Evolutionary conservation across 2,797 vertebrate genomes (phyloP).

Genomic region (Melanotaenia pygmaea): DNA sequence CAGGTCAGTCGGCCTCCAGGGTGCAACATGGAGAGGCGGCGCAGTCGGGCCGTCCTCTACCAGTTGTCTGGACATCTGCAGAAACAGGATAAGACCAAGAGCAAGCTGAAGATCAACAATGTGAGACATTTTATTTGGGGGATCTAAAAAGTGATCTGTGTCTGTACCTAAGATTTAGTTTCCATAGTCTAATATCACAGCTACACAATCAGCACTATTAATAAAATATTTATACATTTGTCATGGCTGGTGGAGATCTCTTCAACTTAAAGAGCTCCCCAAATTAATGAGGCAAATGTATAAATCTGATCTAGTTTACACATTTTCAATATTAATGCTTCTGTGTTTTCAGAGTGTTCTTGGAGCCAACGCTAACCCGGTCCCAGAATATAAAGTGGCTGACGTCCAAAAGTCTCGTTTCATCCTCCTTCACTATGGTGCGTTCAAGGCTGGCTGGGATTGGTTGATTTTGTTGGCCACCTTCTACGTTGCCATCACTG

Average conservation of each 20-base stretch:
- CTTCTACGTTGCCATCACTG: constrained; percentile 85
- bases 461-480: constrained; percentile 85
- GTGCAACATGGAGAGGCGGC: constrained; percentile 82
- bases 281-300: not conserved
- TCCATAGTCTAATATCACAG: not conserved
- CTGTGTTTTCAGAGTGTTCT: constrained; percentile 77
- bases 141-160: not conserved
- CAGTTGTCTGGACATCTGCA: constrained; percentile 88
- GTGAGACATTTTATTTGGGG: constrained; percentile 62
- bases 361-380: constrained; percentile 81
- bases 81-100: constrained; percentile 86
- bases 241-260: too few relatives aligned
- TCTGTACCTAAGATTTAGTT: not conserved
- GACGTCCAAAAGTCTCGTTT: constrained; percentile 82
- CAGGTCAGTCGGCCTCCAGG: constrained; percentile 79
- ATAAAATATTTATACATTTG: too few relatives aligned
- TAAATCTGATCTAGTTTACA: not conserved
- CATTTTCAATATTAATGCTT: not conserved
- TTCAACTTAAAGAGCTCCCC: not conserved
- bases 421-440: constrained; percentile 84
- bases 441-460: constrained; percentile 86
- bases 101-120: constrained; percentile 88
- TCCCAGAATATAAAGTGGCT: constrained; percentile 86
- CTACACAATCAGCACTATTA: too few relatives aligned
- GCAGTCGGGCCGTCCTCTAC: constrained; percentile 87